A percentile compares a stretch with the other conserved stretches of the same genome.
These are phyloP conservation scores for Megaptera novaeangliae DNA, from an alignment of 2,113 vertebrate species.

Conservation along the genomic window DNA sequence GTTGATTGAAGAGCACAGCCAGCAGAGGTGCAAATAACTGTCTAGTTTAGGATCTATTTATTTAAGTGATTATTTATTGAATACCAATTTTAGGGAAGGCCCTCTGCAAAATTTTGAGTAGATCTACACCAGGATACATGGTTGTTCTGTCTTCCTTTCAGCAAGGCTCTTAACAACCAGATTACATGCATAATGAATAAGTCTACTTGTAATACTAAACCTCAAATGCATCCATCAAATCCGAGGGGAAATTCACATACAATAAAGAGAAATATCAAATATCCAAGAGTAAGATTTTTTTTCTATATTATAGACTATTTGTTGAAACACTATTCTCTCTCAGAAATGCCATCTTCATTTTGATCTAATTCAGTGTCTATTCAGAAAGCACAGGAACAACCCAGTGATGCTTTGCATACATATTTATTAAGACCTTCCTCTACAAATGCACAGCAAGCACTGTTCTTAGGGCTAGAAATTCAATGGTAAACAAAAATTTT, in stretches of 20 bases:
- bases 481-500: neutral
- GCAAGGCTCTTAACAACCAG: neutral
- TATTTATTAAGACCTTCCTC: neutral
- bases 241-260: neutral
- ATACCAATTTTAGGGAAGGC: neutral
- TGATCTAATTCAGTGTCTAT: neutral
- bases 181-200: neutral
- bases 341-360: neutral
- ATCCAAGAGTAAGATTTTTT: neutral
- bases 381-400: neutral
- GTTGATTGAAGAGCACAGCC: neutral
- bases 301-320: neutral
- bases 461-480: neutral
- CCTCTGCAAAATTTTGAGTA: neutral
- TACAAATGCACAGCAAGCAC: neutral
- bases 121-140: neutral
- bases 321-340: neutral
- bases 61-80: neutral
- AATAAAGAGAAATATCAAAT: neutral
- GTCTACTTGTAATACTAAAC: neutral
- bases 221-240: neutral
- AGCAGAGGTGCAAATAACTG: neutral
- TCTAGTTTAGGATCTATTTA: neutral
- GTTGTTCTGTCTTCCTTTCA: neutral
- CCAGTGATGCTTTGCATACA: neutral